Evolutionary conservation across 2,888 invertebrate species (phyloP), one percentile per base, ranked within the genome.

Genomic region (Eupithecia pulchellata): DNA sequence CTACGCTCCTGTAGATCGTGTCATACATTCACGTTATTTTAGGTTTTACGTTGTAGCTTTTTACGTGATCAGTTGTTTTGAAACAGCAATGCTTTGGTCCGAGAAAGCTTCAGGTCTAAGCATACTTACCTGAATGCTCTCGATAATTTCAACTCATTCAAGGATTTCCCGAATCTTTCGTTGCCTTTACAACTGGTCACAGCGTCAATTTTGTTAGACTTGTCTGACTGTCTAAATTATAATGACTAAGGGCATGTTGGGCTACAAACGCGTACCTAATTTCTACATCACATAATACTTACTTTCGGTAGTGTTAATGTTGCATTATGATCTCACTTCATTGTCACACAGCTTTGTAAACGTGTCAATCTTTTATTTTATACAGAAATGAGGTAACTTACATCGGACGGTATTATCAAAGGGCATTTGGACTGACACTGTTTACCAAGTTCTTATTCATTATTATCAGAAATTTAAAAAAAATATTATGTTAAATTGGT

Each of bases 301-400:
- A 90, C 89, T 86, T 89, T 91, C n/a, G 25, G 61, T 91, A 92
- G 93, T 92, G 93, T 93, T 93, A 91, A 92, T 91, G 87, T 89
- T 90, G 90, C 91, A 89, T 91, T 88, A 89, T 93, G 93, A 94
- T 94, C 93, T 94, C 93, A 94, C 90, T 90, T 86, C 88, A 86
- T 88, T 91, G 91, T 93, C 92, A 91, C 92, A 91, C 87, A 82
- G 81, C 84, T 80, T 78, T 81, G 87, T 88, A 86, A 82, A 88
- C 86, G 85, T 89, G 88, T 89, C 87, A 87, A 68, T 68, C 67
- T 68, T 30, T 70, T 72, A 66, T 67, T 67, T 47, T 39, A 58
- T 27, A 70, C 65, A 64, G 68, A 73, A 70, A 70, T 70, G 61
- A 68, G 69, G 63, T 30, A 62, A 64, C 30, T 61, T 57, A 36